Conservation (phyloP, 2,797 vertebrate genomes). For the Falco rusticolus region DNA sequence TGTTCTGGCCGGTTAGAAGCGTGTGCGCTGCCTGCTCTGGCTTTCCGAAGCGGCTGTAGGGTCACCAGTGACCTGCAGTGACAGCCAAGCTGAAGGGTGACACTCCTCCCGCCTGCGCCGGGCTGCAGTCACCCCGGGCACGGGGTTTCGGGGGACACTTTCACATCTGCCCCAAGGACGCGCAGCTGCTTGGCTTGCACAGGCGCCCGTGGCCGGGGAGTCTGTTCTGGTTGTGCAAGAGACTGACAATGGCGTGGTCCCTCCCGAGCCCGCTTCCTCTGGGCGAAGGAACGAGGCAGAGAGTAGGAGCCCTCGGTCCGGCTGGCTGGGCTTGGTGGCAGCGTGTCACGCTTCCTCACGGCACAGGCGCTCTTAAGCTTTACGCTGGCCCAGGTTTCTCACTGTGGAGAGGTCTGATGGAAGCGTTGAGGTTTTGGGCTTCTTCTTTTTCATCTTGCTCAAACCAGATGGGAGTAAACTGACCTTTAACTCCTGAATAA, state of each 20-base stretch:
- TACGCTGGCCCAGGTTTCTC: not conserved
- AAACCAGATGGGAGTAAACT: not conserved
- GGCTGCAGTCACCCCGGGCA: rapidly evolving
- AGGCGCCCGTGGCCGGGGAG: not conserved
- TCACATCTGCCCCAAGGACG: not conserved
- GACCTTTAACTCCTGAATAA: not conserved
- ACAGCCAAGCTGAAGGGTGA: not conserved
- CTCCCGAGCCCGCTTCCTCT: not conserved
- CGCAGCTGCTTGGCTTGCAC: not conserved
- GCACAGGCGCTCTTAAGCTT: not conserved
- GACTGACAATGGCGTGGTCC: not conserved
- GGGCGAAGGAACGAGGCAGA: not conserved
- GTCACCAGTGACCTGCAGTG: not conserved
- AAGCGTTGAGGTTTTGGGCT: not conserved
- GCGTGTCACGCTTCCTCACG: not conserved
- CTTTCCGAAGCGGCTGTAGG: not conserved
- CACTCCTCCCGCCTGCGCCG: not conserved
- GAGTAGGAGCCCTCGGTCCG: rapidly evolving
- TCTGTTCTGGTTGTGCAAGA: not conserved
- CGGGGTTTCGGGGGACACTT: not conserved
- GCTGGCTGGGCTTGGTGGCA: not conserved
- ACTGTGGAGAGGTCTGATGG: not conserved
- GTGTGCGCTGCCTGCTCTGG: not conserved
- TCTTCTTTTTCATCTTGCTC: not conserved
- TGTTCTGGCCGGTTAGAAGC: not conserved